A percentile compares a stretch with the other conserved stretches of the same genome.
These are phyloP conservation scores for Luperina testacea DNA, from an alignment of 2,888 invertebrate species.

Conservation along the genomic window DNA sequence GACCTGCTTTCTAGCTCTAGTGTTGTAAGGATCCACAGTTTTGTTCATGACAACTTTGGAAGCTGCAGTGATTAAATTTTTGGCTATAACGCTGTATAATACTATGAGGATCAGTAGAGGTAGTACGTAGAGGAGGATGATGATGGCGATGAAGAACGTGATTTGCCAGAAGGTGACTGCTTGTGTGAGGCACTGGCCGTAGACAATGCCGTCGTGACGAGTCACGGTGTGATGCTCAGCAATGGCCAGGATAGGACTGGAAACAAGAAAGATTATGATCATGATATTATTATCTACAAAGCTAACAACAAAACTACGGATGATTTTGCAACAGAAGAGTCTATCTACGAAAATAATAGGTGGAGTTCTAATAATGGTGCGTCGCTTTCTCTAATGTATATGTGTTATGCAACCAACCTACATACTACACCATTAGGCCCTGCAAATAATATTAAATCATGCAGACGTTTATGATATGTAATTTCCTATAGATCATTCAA, in stretches of 20 bases:
- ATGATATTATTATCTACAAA: conserved; percentile 54
- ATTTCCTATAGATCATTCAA: conserved; percentile 54
- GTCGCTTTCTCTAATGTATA: conserved; percentile 36
- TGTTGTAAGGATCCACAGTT: conserved; percentile 92
- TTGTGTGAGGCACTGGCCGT: conserved; percentile 94
- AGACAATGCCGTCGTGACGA: conserved; percentile 92
- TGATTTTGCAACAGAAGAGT: conserved; percentile 42
- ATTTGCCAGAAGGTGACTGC: conserved; percentile 94
- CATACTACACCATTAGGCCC: conserved; percentile 36
- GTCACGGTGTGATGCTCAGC: conserved; percentile 93
- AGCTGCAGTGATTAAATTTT: conserved; percentile 93
- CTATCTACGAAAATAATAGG: conserved; percentile 50
- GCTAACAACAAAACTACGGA: conserved; percentile 50
- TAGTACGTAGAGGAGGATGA: conserved; percentile 94
- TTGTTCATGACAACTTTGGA: conserved; percentile 92
- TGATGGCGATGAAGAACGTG: conserved; percentile 94
- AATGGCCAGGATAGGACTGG: conserved; percentile 94
- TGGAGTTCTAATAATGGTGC: conserved; percentile 39
- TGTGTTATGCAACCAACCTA: conserved; percentile 55
- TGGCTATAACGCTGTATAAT: conserved; percentile 95
- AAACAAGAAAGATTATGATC: conserved; percentile 85
- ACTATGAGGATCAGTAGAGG: conserved; percentile 95
- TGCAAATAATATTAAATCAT: conserved; percentile 58
- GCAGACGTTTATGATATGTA: conserved; percentile 55
- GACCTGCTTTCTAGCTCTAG: conserved; percentile 94